Percentiles rank a stretch among this genome's conserved stretches.
phyloP scores from a whole-genome alignment of 2,797 vertebrate genomes.

The Linurgus olivaceus region DNA sequence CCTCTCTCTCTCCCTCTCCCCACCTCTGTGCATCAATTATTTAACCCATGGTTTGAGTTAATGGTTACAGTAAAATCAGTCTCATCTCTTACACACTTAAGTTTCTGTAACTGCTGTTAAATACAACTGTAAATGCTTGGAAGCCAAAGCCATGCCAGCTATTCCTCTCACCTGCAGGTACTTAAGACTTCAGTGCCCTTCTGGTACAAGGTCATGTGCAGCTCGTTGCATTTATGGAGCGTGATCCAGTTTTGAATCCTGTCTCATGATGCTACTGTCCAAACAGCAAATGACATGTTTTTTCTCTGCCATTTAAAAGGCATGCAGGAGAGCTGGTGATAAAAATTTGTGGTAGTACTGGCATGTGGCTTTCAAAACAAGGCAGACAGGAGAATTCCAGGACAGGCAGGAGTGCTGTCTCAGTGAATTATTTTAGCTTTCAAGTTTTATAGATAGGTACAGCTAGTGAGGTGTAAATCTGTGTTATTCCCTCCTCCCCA shows the following conservation, averaged over 20 bases:
- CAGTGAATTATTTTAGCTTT: background rate
- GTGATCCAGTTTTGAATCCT: background rate
- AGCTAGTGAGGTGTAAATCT: background rate
- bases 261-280: accelerated
- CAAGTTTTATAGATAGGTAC: background rate
- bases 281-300: background rate
- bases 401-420: background rate
- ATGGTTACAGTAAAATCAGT: background rate
- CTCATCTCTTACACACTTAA: background rate
- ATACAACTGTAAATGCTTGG: background rate
- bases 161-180: background rate
- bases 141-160: background rate
- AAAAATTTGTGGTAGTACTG: background rate
- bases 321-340: background rate
- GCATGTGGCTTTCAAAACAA: background rate
- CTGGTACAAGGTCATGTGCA: accelerated
- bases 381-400: background rate
- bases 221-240: background rate
- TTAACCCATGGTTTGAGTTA: background rate
- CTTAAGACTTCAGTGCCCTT: background rate
- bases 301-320: background rate
- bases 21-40: background rate
- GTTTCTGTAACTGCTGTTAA: background rate
- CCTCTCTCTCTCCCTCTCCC: background rate
- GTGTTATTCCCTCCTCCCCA: accelerated